Base-by-base conservation (phyloP, 2,113 vertebrate genomes). In the Hippocampus guttulatus region DNA sequence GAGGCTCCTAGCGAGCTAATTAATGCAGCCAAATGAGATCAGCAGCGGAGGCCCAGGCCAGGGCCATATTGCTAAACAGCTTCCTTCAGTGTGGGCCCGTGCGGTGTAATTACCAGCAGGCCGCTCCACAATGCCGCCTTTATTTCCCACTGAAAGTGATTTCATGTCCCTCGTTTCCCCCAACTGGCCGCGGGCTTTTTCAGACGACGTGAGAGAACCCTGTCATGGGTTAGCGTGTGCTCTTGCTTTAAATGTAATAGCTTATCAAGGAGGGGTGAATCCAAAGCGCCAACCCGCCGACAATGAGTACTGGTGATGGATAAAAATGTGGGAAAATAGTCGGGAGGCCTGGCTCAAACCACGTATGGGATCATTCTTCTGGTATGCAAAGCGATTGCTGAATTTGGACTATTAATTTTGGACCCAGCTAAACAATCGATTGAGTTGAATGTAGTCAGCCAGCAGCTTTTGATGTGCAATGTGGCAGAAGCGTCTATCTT, bases 11-110 rank as follows among this genome's bases (percentile, higher is more conserved):
- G 93, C 89, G 88, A 93, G 94, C 92, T 95, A 94, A 97, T 97
- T 96, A 96, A 95, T 94, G 93, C 94, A 90, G 93, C 92, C 93
- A 95, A 96, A 98, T 96, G 94, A 96, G 95, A 96, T 96, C 94
- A 95, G 95, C 92, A 87, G 92, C 90, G 91, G 93, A 95, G 93
- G 95, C 93, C 91, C 92, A 90, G 93, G 93, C 93, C 93, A 91
- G 93, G 94, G 94, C 93, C 91, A 93, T 90, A 92, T 92, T 89
- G 91, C 91, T 93, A 94, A 95, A 95, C 89, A 93, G 92, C 93
- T 92, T 89, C 91, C 93, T 92, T 93, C 93, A 93, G 93, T 90
- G 90, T 67, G 85, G 92, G 94, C 91, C 91, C 91, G 90, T 92
- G 92, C 93, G 92, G 92, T 88, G 93, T 94, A 94, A 95, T 96